phyloP scores from a whole-genome alignment of 2,113 vertebrate species.

The Ploceus nigricollis region DNA sequence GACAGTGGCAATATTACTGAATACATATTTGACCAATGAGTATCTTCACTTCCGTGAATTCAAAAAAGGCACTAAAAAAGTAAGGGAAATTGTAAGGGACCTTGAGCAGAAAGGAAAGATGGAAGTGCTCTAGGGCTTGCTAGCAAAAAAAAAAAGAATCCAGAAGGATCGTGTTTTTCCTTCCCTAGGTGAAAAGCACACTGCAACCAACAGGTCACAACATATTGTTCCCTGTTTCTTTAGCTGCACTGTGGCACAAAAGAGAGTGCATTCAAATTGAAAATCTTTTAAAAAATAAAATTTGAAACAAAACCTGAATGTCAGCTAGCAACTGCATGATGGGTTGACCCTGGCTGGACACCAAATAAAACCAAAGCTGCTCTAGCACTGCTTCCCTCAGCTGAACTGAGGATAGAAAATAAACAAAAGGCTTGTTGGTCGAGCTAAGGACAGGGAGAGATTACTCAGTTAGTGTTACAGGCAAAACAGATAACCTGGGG shows the following conservation, averaged over 20 bases:
- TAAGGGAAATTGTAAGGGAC: neutral
- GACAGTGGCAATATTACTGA: neutral
- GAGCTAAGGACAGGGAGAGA: neutral
- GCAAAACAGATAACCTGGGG: neutral
- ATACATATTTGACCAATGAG: neutral
- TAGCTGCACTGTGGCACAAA: neutral
- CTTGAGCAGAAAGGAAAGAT: neutral
- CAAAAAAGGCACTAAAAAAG: neutral
- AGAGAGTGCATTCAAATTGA: neutral
- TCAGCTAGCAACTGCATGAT: neutral
- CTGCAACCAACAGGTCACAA: neutral
- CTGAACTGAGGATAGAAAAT: neutral
- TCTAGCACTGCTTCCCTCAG: neutral
- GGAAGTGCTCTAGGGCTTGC: neutral
- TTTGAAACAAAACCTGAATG: neutral
- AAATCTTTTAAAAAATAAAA: neutral
- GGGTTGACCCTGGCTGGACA: neutral
- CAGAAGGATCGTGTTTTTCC: rapidly evolving
- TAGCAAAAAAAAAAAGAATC: neutral
- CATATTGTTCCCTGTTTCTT: neutral
- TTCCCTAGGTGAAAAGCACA: neutral
- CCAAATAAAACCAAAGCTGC: neutral
- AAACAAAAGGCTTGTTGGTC: neutral
- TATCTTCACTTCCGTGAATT: neutral
- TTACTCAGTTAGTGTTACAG: neutral